Base-by-base conservation (phyloP, 2,113 vertebrate genomes). In the Scolopax mira region DNA sequence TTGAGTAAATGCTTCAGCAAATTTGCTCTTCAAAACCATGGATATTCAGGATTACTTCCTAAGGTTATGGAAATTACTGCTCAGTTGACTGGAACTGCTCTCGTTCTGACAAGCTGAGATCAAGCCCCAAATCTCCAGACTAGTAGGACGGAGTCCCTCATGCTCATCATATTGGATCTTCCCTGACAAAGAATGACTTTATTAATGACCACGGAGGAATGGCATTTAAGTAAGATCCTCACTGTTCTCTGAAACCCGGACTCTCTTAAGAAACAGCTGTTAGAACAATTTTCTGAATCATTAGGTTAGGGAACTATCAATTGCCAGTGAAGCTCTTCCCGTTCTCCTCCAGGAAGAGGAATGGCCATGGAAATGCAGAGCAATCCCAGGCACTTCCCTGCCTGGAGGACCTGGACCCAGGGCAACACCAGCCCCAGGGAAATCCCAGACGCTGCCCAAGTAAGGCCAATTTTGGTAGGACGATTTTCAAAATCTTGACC, bases 271-370 rank as follows among this genome's bases (percentile, higher is more conserved):
- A 79, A 22, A 44, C 86, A 78, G 77, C 42, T 44, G 57, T 55
- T 85, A 73, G 57, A 96, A 74, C 57, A 82, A 70, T 88, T 94
- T 88, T 85, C 85, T 82, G 62, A 96, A 58, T 64, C 73, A n/a
- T 82, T 95, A 85, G 8, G 6, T 91, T 54, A 61, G 62, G 54
- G 31, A 54, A 4, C 73, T 52, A 16, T 54, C 25, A 72, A 17
- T 41, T 89, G 31, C 57, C 21, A 41, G 27, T 14, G 11, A 37
- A 21, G 10, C 14, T 74, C 18, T 44, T 91, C 57, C 48, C 5
- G 0, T 57, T 89, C 49, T 72, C 48, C 77, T 84, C 31, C 13
- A 33, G 57, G n/a, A 87, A 70, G 49, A 81, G 18, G 13, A 7
- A 0, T 24, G 15, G 35, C 70, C 33, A 12, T 33, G 23, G 13